Evolutionary conservation across 1,140 invertebrate species (phyloP).

Genomic region (Pogonomyrmex barbatus): DNA sequence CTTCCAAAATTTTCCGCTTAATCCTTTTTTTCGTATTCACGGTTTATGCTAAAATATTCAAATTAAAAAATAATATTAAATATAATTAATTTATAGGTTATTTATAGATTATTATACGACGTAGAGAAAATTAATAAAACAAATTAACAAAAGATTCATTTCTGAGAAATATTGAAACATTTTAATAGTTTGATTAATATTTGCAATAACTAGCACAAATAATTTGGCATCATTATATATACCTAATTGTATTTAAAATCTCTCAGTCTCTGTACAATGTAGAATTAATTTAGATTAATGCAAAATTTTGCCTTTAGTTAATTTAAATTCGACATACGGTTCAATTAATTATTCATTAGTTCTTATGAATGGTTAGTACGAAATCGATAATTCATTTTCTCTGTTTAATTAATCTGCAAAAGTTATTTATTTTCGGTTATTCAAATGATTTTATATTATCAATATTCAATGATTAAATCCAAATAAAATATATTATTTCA

Average conservation of each 20-base stretch:
- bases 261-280: conserved; percentile 6
- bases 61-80: conserved; percentile 1
- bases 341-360: conserved; percentile 54
- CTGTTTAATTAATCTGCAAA: conserved; percentile 5
- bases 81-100: no score
- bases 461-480: conserved; percentile 28
- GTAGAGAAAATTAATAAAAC: background rate
- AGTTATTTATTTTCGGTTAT: background rate
- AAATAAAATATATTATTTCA: conserved; percentile 13
- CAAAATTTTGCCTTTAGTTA: conserved; percentile 33
- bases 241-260: background rate
- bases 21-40: background rate
- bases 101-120: background rate
- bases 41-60: background rate
- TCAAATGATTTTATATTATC: background rate
- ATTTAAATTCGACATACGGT: conserved; percentile 8
- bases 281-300: conserved; percentile 43
- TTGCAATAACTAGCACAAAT: conserved; percentile 10
- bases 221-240: conserved; percentile 13
- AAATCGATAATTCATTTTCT: conserved; percentile 24
- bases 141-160: background rate
- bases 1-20: background rate
- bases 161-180: background rate
- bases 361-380: background rate
- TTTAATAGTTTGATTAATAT: background rate